phyloP scores from a whole-genome alignment of 1,140 invertebrate species.

The Asobara japonica region DNA sequence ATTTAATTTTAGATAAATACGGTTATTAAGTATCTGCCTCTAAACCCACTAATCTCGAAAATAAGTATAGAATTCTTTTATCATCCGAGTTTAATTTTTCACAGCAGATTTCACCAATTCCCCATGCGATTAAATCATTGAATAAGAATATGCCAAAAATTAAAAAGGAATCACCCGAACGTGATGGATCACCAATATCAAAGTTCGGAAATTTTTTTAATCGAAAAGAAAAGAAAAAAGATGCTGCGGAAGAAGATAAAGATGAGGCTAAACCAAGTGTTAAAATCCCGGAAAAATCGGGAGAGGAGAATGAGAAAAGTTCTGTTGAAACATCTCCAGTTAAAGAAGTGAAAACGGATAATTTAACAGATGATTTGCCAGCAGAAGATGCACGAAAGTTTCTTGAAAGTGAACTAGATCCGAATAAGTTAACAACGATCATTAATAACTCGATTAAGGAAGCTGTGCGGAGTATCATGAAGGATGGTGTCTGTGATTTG shows the following conservation, averaged over 20 bases:
- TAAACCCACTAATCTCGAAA: too few relatives aligned
- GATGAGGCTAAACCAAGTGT: background rate
- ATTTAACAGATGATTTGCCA: background rate
- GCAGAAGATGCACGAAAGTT: background rate
- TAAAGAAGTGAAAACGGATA: background rate
- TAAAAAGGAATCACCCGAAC: background rate
- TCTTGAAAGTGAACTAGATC: conserved; percentile 9
- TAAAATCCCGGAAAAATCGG: background rate
- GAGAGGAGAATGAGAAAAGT: background rate
- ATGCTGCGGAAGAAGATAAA: background rate
- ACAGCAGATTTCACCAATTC: too few relatives aligned
- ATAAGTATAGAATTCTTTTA: too few relatives aligned
- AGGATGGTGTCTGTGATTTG: conserved; percentile 28
- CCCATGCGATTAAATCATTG: background rate
- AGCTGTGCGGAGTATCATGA: conserved; percentile 41
- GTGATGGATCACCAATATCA: background rate
- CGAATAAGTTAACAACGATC: conserved; percentile 38
- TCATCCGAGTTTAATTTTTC: too few relatives aligned
- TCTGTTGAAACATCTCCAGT: background rate
- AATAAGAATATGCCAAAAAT: conserved; percentile 22
- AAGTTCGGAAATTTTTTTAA: background rate
- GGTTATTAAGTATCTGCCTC: too few relatives aligned
- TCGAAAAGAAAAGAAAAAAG: background rate
- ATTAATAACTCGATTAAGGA: conserved; percentile 48
- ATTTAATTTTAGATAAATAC: too few relatives aligned